Evolutionary conservation across 1,140 invertebrate genomes (phyloP).

Genomic region (Manduca sexta): DNA sequence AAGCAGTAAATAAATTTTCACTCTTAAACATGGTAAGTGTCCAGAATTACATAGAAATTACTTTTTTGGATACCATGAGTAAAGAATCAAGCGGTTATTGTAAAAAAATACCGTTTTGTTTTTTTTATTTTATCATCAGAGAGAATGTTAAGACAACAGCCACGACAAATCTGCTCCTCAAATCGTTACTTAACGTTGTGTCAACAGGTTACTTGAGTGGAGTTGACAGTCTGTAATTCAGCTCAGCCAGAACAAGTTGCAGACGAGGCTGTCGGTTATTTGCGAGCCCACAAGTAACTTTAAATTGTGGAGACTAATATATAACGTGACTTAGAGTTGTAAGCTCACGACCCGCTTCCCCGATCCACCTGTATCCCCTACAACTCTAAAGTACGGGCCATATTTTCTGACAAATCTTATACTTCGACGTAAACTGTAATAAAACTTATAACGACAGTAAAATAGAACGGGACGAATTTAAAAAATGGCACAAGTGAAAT

Average conservation of each 20-base stretch:
- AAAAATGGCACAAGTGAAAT: too few species aligned
- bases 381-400: background rate
- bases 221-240: conserved; percentile 67
- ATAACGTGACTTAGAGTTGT: conserved; percentile 34
- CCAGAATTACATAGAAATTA: too few species aligned
- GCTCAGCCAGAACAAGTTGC: conserved; percentile 46
- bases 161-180: conserved; percentile 26
- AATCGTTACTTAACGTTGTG: conserved; percentile 34
- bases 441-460: conserved; percentile 4
- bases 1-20: too few species aligned
- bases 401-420: conserved; percentile 8
- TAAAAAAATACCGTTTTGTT: too few species aligned
- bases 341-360: conserved; percentile 21
- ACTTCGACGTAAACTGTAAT: conserved; percentile 4
- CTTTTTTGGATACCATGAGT: too few species aligned
- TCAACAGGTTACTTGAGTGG: conserved; percentile 68
- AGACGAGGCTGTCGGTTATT: conserved; percentile 53
- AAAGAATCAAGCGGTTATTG: too few species aligned
- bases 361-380: conserved; percentile 28
- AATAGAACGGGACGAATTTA: background rate
- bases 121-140: too few species aligned
- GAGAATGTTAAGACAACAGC: background rate
- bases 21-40: too few species aligned
- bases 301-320: conserved; percentile 59
- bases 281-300: conserved; percentile 59